A percentile compares a stretch with the other conserved stretches of the same genome.
phyloP scores from a whole-genome alignment of 2,888 invertebrate species.

The Blera fallax region DNA sequence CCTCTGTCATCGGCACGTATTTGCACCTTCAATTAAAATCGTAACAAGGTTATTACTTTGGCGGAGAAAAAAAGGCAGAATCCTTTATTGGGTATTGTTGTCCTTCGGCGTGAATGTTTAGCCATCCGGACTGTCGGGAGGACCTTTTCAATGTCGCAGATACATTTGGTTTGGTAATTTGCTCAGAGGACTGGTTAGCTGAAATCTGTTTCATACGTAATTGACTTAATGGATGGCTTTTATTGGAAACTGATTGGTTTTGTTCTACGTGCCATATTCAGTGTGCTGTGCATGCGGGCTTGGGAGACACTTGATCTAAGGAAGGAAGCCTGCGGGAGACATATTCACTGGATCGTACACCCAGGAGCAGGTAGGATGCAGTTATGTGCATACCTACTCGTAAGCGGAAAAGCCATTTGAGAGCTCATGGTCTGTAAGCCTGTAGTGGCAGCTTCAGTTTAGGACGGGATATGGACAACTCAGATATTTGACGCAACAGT shows the following conservation, averaged over 20 bases:
- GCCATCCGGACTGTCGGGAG: neutral
- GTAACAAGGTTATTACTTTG: constrained; percentile 81
- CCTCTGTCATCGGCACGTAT: constrained; percentile 74
- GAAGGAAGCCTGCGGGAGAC: too few species aligned
- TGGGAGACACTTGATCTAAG: too few species aligned
- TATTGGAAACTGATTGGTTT: constrained; percentile 70
- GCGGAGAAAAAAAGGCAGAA: neutral
- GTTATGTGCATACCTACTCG: too few species aligned
- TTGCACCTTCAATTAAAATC: constrained; percentile 82
- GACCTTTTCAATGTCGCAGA: neutral
- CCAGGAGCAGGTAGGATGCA: too few species aligned
- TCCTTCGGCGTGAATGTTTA: constrained; percentile 13
- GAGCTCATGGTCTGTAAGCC: too few species aligned
- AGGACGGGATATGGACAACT: too few species aligned
- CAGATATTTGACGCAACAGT: too few species aligned
- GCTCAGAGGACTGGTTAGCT: constrained; percentile 51
- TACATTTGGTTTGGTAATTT: constrained; percentile 28
- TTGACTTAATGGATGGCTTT: constrained; percentile 70
- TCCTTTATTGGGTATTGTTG: constrained; percentile 29
- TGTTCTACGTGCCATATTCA: constrained; percentile 14
- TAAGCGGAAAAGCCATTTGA: too few species aligned
- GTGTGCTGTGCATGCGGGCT: neutral
- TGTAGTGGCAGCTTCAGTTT: too few species aligned
- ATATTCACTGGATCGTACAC: too few species aligned
- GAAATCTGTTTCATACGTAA: constrained; percentile 68